A percentile compares a stretch with the other conserved stretches of the same genome.
These are phyloP conservation scores for Eulemur coronatus DNA, from an alignment of 2,797 vertebrate genomes.

Conservation along the genomic window DNA sequence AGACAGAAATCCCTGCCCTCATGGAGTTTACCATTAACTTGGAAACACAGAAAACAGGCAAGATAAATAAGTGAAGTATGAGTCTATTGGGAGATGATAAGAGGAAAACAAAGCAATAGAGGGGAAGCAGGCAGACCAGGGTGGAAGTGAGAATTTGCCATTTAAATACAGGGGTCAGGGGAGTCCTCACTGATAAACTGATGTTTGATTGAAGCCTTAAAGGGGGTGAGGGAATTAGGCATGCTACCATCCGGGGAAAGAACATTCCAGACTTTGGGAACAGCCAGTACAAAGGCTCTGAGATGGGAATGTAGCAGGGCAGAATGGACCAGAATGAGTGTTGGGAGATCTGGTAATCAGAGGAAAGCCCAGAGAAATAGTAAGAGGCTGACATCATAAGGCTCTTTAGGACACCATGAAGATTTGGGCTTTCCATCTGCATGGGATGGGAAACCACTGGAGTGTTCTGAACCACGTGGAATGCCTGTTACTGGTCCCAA, in stretches of 20 bases:
- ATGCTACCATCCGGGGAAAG: background rate
- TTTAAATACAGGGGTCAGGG: background rate
- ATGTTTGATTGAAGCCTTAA: background rate
- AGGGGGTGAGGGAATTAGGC: background rate
- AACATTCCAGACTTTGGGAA: background rate
- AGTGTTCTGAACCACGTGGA: background rate
- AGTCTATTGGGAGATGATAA: background rate
- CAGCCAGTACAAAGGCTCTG: background rate
- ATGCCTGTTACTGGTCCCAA: background rate
- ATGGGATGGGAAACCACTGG: background rate
- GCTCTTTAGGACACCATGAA: accelerated
- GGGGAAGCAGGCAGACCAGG: background rate
- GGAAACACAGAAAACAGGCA: background rate
- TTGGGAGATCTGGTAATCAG: background rate
- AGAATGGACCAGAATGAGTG: background rate
- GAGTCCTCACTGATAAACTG: no score
- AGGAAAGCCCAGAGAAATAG: background rate
- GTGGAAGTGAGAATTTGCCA: no score
- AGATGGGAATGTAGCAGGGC: background rate
- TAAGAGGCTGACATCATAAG: no score
- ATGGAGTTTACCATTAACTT: background rate
- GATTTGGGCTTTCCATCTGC: background rate
- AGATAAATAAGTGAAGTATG: background rate
- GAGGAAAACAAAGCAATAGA: background rate
- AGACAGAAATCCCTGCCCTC: background rate